Base-by-base conservation (phyloP, 1,140 invertebrate species). In the Bombus fervidus region DNA sequence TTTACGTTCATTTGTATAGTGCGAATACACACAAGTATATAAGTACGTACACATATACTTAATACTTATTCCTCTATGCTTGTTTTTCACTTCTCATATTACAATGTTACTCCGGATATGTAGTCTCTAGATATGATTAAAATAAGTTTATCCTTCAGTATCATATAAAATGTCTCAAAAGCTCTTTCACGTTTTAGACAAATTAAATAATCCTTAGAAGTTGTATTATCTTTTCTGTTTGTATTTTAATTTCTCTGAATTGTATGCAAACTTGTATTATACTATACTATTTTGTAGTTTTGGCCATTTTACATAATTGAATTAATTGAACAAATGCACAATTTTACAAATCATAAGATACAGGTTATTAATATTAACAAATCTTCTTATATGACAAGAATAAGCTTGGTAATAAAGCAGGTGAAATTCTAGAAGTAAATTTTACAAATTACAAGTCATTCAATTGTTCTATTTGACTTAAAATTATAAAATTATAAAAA, bases 31-130 rank as follows among this genome's bases (percentile, higher is more conserved):
- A 25, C 22, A 28, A 28, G 4, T 0, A 66, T 62, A 66, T 3
- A 66, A 18, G 22, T 3, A 37, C 2, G 3, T 12, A 69, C 18
- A 22, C 6, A 53, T 53, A 53, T 53, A 53, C 18, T 53, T 53
- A 53, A 53, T 69, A 37, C 10, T 6, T 13, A 39, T n/a, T 69
- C 25, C 3, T 25, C 22, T 69, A 22, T 41, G 15, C 9, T 15
- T 72, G 71, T 74, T 43, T 74, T 28, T 12, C 15, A 47, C 4
- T 74, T 74, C 8, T 74, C 72, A 22, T 43, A 74, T 74, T 43
- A 74, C 28, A 22, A 47, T 74, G 41, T 43, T 47, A 74, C n/a
- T 41, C 12, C 18, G 28, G n/a, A 74, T 74, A 74, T 41, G 3
- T 41, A 72, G 37, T 53, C 18, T 53, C 18, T 53, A 22, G 5